These are phyloP conservation scores for Drosophila ogumai DNA, from an alignment of 1,140 invertebrate species.

Conservation along the genomic window DNA sequence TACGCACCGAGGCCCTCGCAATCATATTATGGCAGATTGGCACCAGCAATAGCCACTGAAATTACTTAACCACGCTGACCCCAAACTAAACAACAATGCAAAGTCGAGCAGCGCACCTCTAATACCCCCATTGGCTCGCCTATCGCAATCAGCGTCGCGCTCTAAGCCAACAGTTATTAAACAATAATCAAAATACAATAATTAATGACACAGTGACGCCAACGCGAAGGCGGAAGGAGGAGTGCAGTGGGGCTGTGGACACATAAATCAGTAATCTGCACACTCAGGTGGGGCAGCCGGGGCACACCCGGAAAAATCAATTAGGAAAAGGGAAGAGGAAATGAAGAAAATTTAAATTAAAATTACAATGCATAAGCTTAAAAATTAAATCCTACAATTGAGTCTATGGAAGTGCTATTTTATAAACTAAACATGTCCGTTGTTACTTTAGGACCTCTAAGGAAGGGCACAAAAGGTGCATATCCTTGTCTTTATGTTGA, in stretches of 20 bases:
- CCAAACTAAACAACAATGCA: conserved; percentile 58
- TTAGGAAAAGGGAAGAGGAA: neutral
- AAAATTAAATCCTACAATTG: neutral
- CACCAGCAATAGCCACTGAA: conserved; percentile 24
- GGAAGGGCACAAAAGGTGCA: no score
- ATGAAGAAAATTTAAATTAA: neutral
- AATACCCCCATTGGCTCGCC: conserved; percentile 33
- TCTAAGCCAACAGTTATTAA: conserved; percentile 61
- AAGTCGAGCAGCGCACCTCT: conserved; percentile 25
- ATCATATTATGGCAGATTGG: conserved; percentile 42
- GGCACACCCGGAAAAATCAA: neutral
- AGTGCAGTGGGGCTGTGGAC: conserved; percentile 10
- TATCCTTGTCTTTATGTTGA: no score
- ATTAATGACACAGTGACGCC: conserved; percentile 64
- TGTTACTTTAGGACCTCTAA: no score
- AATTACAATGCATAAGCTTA: neutral
- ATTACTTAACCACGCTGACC: conserved; percentile 48
- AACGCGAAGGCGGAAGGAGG: conserved; percentile 21
- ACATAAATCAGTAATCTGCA: conserved; percentile 34
- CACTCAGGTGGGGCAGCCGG: conserved; percentile 47
- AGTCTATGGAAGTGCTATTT: neutral
- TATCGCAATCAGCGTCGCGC: conserved; percentile 45
- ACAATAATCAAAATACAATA: conserved; percentile 76
- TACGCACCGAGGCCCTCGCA: conserved; percentile 34
- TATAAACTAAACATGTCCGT: no score